These are phyloP conservation scores for Eupithecia dodoneata DNA, from an alignment of 2,888 invertebrate species.

Conservation along the genomic window DNA sequence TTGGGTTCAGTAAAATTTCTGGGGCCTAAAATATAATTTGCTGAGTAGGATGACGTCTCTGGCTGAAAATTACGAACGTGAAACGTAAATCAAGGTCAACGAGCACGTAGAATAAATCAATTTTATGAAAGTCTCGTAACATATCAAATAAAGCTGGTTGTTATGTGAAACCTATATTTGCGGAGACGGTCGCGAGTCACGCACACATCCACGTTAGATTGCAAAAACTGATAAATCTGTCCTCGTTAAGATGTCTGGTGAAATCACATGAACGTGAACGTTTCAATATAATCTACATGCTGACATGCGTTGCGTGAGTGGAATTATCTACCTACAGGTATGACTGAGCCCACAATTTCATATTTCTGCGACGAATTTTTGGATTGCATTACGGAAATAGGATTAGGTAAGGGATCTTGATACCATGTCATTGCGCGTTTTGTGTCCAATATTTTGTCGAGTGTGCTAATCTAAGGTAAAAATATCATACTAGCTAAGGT, in stretches of 20 bases:
- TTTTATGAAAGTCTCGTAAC: constrained; percentile 48
- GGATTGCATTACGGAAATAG: constrained; percentile 10
- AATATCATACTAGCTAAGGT: not conserved
- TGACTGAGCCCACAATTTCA: constrained; percentile 10
- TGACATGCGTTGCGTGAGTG: constrained; percentile 41
- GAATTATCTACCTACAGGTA: constrained; percentile 14
- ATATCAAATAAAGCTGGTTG: constrained; percentile 45
- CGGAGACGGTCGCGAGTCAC: constrained; percentile 51
- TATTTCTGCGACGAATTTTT: constrained; percentile 22
- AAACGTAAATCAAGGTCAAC: constrained; percentile 42
- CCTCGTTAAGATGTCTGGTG: constrained; percentile 62
- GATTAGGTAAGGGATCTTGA: constrained; percentile 11
- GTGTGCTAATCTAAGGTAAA: not conserved
- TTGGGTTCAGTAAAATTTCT: not conserved
- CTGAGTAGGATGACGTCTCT: constrained; percentile 3
- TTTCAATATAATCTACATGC: constrained; percentile 53
- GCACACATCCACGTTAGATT: constrained; percentile 56
- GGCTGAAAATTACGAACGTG: constrained; percentile 20
- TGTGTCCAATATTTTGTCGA: not conserved
- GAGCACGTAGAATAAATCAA: constrained; percentile 49
- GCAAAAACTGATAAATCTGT: constrained; percentile 60
- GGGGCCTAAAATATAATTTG: not conserved
- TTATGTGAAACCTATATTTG: constrained; percentile 46
- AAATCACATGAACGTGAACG: constrained; percentile 54
- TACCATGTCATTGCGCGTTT: constrained; percentile 4